These are phyloP conservation scores for Romanogobio albipinnatus DNA, from an alignment of 2,113 vertebrate genomes.

Conservation along the genomic window DNA sequence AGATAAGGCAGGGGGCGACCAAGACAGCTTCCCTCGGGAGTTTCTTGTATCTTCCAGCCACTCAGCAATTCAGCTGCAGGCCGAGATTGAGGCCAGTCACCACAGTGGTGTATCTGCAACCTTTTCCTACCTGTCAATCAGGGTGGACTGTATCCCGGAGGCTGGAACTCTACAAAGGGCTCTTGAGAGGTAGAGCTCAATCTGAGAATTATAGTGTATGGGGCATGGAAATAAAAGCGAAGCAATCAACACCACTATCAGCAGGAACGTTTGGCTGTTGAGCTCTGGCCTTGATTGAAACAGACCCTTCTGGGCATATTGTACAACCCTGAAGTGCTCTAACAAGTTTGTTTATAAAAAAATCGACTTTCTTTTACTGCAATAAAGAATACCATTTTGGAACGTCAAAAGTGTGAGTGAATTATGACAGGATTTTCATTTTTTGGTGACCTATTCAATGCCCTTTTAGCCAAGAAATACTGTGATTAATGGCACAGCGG, in stretches of 20 bases:
- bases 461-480: background rate
- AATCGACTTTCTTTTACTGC: background rate
- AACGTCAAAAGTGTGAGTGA: background rate
- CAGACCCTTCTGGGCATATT: background rate
- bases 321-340: background rate
- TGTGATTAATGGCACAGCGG: background rate
- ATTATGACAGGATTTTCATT: background rate
- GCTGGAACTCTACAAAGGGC: slow-evolving; percentile 20
- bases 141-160: slow-evolving; percentile 7
- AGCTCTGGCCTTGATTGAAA: background rate
- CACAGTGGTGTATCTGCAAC: background rate
- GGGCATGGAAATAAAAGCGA: background rate
- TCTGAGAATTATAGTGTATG: background rate
- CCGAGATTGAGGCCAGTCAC: slow-evolving; percentile 1
- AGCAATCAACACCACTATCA: background rate
- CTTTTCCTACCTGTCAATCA: slow-evolving; percentile 32
- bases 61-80: slow-evolving; percentile 37
- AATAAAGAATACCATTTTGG: slow-evolving; percentile 21
- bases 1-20: slow-evolving; percentile 1
- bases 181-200: background rate
- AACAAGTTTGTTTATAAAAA: background rate
- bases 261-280: background rate
- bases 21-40: slow-evolving; percentile 15
- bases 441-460: background rate
- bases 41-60: slow-evolving; percentile 11